Conservation (phyloP, 1,140 invertebrate genomes). For the Drosophila varians region DNA sequence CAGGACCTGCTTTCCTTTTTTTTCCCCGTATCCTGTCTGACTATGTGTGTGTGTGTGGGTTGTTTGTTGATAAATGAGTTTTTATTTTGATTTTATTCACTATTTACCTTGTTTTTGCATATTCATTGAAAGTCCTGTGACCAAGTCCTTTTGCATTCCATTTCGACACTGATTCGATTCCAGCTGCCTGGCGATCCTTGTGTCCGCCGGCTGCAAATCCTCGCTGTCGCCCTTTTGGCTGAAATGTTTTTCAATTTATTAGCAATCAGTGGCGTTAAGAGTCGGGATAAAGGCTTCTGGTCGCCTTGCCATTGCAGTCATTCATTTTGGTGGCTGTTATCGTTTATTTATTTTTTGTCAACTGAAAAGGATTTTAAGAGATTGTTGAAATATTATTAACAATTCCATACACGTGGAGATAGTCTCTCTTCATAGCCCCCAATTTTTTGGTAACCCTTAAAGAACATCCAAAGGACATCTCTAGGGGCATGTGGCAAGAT, state of each 20-base stretch:
- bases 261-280: conserved; percentile 66
- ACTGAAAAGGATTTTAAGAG: no score
- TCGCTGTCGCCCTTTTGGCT: conserved; percentile 5
- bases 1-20: background rate
- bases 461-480: no score
- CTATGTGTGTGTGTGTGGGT: background rate
- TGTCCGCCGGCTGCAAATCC: conserved; percentile 22
- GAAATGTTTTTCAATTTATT: conserved; percentile 68
- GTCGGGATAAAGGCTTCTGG: conserved; percentile 16
- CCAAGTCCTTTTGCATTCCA: background rate
- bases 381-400: no score
- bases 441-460: background rate
- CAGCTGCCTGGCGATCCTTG: conserved; percentile 1
- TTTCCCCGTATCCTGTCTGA: background rate
- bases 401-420: no score
- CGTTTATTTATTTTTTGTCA: no score
- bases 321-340: no score
- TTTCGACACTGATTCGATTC: no score
- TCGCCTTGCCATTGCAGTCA: background rate
- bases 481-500: background rate
- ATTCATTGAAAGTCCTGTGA: conserved; percentile 36
- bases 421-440: no score
- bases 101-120: conserved; percentile 70
- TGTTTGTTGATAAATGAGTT: conserved; percentile 70
- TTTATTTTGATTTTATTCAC: conserved; percentile 79